Evolutionary conservation across 2,113 vertebrate genomes (phyloP), one percentile per base, ranked within the genome.

Genomic region (Phaethon lepturus): DNA sequence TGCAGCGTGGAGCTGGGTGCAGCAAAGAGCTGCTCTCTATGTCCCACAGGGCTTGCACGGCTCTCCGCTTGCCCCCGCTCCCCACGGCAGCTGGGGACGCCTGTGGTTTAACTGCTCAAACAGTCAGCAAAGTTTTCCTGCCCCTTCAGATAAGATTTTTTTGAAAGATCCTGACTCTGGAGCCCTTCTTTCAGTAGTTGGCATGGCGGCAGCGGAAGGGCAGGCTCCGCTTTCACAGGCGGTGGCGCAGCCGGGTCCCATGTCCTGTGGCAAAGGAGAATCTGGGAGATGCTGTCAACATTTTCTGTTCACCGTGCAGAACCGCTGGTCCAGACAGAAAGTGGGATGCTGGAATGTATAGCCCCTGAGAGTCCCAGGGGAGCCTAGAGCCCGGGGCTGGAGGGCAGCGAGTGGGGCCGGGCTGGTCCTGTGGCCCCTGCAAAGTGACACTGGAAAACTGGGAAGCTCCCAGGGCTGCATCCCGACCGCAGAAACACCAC

Each of bases 321-420:
- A 10, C 31, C 0, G 0, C 19, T 0, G 1, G 18, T 26, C 11
- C 40, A 33, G 56, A 88, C 60, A 55, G 4, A 3, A 45, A 47
- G 22, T 1, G 5, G 16, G 26, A n/a, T 81, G 58, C 45, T 55
- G 6, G 8, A 53, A 71, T 31, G 19, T 0, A 1, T n/a, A 59
- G 28, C 17, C 12, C 10, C 12, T 2, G 4, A 22, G 23, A 56
- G 7, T 25, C 38, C 22, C 0, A 0, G 4, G 3, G 6, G 38
- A 81, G 16, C 63, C 26, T 17, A 7, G 26, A 71, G 44, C 42
- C 3, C 1, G n/a, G n/a, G 47, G 19, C 56, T 60, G 66, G 49
- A 85, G 42, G 20, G 18, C 1, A 1, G 13, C 1, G 11, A 47
- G 31, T 29, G 31, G 17, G 53, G 4, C 12, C 1, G 1, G 17